These are phyloP conservation scores for Nesometra sesokonis DNA, from an alignment of 35 echinoderm and acorn worm genomes.

Conservation along the genomic window DNA sequence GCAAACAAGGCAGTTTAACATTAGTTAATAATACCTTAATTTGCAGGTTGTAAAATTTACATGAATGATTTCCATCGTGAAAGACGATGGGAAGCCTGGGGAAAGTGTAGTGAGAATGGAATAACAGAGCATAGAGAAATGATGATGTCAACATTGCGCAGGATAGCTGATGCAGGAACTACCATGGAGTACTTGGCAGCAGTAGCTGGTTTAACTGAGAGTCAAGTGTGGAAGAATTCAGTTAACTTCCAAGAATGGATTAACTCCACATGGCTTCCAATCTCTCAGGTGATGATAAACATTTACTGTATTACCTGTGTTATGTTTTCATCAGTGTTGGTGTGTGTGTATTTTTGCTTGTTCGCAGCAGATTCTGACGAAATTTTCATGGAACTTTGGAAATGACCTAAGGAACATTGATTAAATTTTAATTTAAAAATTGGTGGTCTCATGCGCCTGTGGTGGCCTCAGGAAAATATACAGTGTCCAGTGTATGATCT, in stretches of 20 bases:
- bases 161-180: slow-evolving; percentile 13
- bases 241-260: not conserved
- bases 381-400: no score
- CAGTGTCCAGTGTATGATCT: no score
- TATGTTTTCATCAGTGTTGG: no score
- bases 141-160: not conserved
- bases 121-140: not conserved
- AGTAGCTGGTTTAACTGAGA: not conserved
- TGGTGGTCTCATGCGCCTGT: no score
- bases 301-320: no score
- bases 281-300: not conserved
- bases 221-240: slow-evolving; percentile 1
- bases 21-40: not conserved
- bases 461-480: no score
- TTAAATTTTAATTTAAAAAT: no score
- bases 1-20: no score
- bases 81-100: not conserved
- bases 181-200: not conserved
- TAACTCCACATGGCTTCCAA: not conserved
- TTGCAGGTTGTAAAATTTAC: not conserved
- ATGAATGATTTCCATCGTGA: slow-evolving; percentile 2
- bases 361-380: no score
- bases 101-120: not conserved
- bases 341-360: no score
- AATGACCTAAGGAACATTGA: no score